Evolutionary conservation across 2,888 invertebrate species (phyloP).

Genomic region (Gymnoscelis rufifasciata): DNA sequence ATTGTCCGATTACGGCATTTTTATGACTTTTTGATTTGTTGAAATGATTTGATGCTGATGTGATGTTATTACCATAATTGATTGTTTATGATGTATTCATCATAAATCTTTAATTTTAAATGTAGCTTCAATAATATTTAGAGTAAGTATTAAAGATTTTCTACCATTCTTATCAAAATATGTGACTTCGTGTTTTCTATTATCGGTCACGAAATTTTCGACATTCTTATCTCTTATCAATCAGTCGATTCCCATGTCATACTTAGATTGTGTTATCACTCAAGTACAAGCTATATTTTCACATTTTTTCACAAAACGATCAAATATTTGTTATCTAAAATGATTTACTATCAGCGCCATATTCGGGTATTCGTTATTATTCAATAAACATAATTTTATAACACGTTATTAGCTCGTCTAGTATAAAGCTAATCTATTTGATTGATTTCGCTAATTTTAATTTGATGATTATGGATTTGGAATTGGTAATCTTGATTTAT

Average conservation of each 20-base stretch:
- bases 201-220: conserved; percentile 42
- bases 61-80: conserved; percentile 11
- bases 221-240: conserved; percentile 31
- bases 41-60: conserved; percentile 21
- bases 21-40: conserved; percentile 19
- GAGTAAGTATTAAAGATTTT: background rate
- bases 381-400: conserved; percentile 20
- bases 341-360: conserved; percentile 22
- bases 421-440: conserved; percentile 25
- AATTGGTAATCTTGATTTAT: conserved; percentile 18
- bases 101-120: background rate
- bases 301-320: conserved; percentile 10
- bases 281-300: conserved; percentile 11
- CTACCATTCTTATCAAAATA: conserved; percentile 1
- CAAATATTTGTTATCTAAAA: conserved; percentile 24
- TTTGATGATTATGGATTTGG: conserved; percentile 17
- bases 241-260: conserved; percentile 34
- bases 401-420: conserved; percentile 19
- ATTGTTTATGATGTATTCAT: conserved; percentile 6
- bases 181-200: background rate
- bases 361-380: conserved; percentile 19
- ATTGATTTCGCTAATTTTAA: conserved; percentile 25
- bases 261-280: conserved; percentile 22
- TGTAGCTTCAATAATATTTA: background rate
- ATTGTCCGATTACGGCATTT: conserved; percentile 17